These are phyloP conservation scores for Paracentrotus lividus DNA, from an alignment of 53 echinoderm and acorn worm genomes.

Conservation along the genomic window DNA sequence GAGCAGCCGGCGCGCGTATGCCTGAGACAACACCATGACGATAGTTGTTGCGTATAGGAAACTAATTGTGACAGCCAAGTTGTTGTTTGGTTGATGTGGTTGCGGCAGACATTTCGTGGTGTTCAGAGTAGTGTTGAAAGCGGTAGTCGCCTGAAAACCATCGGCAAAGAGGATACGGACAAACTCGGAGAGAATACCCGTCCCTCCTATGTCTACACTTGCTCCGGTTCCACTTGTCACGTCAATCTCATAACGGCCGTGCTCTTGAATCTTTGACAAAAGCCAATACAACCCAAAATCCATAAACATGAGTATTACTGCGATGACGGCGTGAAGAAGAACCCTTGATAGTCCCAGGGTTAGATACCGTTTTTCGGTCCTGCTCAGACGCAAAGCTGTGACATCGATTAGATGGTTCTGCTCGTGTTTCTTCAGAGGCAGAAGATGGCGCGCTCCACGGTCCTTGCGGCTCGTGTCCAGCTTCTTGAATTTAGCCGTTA, in stretches of 20 bases:
- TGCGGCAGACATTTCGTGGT: constrained; percentile 73
- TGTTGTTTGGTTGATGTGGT: constrained; percentile 26
- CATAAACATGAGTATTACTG: constrained; percentile 78
- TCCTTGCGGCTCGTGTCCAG: constrained; percentile 82
- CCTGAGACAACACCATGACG: constrained; percentile 86
- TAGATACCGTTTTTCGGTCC: constrained; percentile 83
- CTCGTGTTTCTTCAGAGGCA: constrained; percentile 93
- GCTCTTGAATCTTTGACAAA: constrained; percentile 76
- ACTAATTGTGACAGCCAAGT: constrained; percentile 75
- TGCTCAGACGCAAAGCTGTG: constrained; percentile 75
- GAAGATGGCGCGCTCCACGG: constrained; percentile 69
- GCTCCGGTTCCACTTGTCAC: constrained; percentile 70
- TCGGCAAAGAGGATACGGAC: constrained; percentile 74
- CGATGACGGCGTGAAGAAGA: constrained; percentile 84
- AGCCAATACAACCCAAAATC: constrained; percentile 90
- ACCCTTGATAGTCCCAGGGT: constrained; percentile 83
- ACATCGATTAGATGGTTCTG: constrained; percentile 79
- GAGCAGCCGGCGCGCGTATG: constrained; percentile 85
- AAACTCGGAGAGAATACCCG: not conserved
- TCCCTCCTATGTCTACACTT: constrained; percentile 74
- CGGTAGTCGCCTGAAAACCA: constrained; percentile 81
- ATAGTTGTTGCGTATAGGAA: constrained; percentile 81
- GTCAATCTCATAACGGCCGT: constrained; percentile 81
- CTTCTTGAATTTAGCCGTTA: constrained; percentile 83
- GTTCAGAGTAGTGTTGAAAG: constrained; percentile 76